Evolutionary conservation across 2,888 invertebrate genomes (phyloP).

Genomic region (Hymenopus coronatus): DNA sequence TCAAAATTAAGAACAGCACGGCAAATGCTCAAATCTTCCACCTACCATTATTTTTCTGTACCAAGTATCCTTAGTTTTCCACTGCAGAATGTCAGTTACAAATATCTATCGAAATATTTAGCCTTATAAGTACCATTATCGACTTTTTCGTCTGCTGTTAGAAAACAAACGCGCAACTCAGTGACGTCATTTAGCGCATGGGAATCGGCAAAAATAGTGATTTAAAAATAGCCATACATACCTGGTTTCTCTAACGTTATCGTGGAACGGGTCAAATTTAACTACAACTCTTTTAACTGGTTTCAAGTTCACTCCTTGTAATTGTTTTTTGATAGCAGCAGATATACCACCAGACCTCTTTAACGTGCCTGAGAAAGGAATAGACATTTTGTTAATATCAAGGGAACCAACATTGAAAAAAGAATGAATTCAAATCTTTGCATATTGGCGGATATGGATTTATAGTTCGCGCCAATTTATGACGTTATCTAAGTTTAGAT

Average conservation of each 20-base stretch:
- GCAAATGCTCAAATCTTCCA: not conserved
- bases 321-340: slow-evolving; percentile 70
- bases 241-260: slow-evolving; percentile 64
- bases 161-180: slow-evolving; percentile 31
- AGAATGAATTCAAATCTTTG: not conserved
- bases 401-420: not conserved
- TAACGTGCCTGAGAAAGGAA: slow-evolving; percentile 67
- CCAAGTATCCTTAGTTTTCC: not conserved
- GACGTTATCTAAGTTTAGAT: not conserved
- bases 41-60: not conserved
- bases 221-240: slow-evolving; percentile 42
- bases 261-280: slow-evolving; percentile 81
- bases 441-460: not conserved
- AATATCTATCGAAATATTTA: not conserved
- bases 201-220: not conserved
- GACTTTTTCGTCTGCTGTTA: slow-evolving; percentile 36
- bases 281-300: slow-evolving; percentile 74
- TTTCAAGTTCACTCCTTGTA: slow-evolving; percentile 69
- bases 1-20: not conserved
- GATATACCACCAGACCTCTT: slow-evolving; percentile 65
- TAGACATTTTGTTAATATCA: slow-evolving; percentile 61
- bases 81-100: not conserved
- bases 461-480: not conserved
- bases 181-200: slow-evolving; percentile 36
- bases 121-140: not conserved